Conservation (phyloP, 2,113 vertebrate genomes). For the Sylvia atricapilla region DNA sequence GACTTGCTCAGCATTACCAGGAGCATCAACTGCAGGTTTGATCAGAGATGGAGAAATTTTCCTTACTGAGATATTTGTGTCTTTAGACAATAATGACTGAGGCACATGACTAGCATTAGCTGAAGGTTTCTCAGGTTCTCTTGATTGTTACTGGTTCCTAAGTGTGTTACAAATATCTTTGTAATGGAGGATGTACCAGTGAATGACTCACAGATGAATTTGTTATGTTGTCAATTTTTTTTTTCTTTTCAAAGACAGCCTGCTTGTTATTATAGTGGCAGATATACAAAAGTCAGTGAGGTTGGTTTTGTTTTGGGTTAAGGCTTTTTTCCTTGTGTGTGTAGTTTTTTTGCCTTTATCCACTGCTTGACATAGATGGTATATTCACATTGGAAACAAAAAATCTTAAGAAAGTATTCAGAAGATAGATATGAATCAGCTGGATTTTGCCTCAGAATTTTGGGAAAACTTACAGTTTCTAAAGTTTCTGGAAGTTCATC, state of each 20-base stretch:
- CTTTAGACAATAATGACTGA: neutral
- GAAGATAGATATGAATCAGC: neutral
- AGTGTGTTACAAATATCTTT: neutral
- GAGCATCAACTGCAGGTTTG: neutral
- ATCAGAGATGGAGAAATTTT: neutral
- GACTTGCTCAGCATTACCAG: neutral
- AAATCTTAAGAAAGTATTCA: neutral
- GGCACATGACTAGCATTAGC: neutral
- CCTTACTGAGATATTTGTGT: neutral
- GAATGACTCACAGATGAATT: neutral
- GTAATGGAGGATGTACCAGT: neutral
- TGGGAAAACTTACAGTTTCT: neutral
- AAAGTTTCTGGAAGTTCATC: neutral
- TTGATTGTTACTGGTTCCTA: neutral
- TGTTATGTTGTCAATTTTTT: neutral
- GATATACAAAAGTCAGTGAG: neutral
- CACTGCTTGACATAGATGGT: neutral
- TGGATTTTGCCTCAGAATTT: neutral
- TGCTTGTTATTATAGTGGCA: neutral
- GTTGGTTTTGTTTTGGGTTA: neutral
- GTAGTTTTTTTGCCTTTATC: neutral
- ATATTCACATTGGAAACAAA: neutral
- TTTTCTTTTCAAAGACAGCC: neutral
- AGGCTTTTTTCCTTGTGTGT: neutral
- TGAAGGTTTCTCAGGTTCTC: neutral